Conservation (phyloP, 2,888 invertebrate genomes). For the Ctenicera cuprea region DNA sequence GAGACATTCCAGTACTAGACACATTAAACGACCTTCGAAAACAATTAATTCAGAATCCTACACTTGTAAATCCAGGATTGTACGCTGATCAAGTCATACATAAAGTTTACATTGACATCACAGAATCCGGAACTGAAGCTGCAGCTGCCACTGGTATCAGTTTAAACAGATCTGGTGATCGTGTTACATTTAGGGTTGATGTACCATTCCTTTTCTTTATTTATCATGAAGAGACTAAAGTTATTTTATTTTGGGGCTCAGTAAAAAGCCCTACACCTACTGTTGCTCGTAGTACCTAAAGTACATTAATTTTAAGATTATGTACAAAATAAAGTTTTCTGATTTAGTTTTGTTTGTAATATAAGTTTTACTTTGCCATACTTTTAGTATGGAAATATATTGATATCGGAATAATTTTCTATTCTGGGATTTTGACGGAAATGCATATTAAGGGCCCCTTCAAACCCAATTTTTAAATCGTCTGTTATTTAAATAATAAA, state of each 20-base stretch:
- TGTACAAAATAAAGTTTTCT: slow-evolving; percentile 15
- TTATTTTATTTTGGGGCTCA: slow-evolving; percentile 83
- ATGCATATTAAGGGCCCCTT: no score
- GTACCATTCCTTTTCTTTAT: slow-evolving; percentile 86
- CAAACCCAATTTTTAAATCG: no score
- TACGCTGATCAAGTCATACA: slow-evolving; percentile 80
- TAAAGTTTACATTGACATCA: slow-evolving; percentile 79
- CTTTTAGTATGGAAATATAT: no score
- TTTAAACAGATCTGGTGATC: slow-evolving; percentile 76
- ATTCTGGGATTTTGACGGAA: no score
- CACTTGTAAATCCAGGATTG: slow-evolving; percentile 76
- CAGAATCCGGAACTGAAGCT: slow-evolving; percentile 83
- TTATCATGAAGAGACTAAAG: slow-evolving; percentile 79
- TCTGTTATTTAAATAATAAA: no score
- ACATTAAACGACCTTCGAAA: slow-evolving; percentile 65
- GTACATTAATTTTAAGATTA: slow-evolving; percentile 9
- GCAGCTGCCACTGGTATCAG: slow-evolving; percentile 79
- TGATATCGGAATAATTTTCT: no score
- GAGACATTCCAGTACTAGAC: slow-evolving; percentile 44
- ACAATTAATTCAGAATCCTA: slow-evolving; percentile 64
- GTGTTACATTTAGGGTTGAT: slow-evolving; percentile 76
- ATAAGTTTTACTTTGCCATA: no score
- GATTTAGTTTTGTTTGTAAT: not conserved
- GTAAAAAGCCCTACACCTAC: slow-evolving; percentile 76
- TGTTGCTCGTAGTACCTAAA: slow-evolving; percentile 18